Conservation (phyloP, 2,888 invertebrate genomes). For the Isoperla grammatica region DNA sequence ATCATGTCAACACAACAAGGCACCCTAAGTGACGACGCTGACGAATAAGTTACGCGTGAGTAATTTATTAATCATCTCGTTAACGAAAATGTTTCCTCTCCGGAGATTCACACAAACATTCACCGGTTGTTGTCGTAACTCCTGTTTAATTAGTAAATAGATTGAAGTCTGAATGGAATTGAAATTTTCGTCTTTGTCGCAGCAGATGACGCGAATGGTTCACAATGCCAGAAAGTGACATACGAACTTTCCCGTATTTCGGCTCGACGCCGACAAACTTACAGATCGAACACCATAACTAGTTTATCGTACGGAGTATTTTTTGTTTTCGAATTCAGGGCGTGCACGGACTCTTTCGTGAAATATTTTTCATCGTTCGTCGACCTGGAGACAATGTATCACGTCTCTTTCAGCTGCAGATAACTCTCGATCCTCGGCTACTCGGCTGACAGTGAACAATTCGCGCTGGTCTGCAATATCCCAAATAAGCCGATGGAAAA, state of each 20-base stretch:
- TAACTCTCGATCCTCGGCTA: neutral
- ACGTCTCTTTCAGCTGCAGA: neutral
- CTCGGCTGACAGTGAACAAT: constrained; percentile 14
- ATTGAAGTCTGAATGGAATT: too few relatives aligned
- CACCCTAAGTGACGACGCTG: too few relatives aligned
- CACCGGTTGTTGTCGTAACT: too few relatives aligned
- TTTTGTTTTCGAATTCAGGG: neutral
- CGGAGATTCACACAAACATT: too few relatives aligned
- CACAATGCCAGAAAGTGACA: constrained; percentile 4
- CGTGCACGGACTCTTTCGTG: neutral
- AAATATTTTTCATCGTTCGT: neutral
- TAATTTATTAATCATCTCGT: too few relatives aligned
- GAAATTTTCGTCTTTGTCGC: too few relatives aligned
- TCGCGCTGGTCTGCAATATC: neutral
- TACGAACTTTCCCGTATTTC: neutral
- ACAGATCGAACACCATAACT: constrained; percentile 12
- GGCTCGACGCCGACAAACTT: constrained; percentile 7
- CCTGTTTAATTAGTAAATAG: too few relatives aligned
- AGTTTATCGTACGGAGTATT: neutral
- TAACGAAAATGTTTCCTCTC: too few relatives aligned
- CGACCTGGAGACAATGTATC: constrained; percentile 1
- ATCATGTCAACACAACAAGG: too few relatives aligned
- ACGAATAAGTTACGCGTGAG: too few relatives aligned
- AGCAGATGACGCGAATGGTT: neutral
- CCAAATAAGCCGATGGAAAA: constrained; percentile 11